Percentiles rank a stretch among this genome's conserved stretches.
phyloP scores from a whole-genome alignment of 2,113 vertebrate genomes.

The Chrysemys picta region DNA sequence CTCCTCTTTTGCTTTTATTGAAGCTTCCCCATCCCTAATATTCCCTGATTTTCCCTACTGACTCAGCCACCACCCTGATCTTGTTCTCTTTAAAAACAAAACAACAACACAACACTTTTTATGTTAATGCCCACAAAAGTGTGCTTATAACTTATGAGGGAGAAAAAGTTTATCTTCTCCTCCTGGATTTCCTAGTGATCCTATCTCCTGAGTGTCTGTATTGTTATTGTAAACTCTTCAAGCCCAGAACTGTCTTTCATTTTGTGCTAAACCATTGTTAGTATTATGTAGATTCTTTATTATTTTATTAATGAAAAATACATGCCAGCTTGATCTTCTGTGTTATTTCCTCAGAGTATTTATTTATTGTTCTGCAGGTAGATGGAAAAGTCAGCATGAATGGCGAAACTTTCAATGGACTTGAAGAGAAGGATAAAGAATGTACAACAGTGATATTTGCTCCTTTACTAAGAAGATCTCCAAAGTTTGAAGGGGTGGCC shows the following conservation, averaged over 20 bases:
- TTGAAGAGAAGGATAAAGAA: conserved; percentile 75
- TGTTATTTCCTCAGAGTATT: not conserved
- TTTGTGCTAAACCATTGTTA: not conserved
- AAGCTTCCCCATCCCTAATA: not conserved
- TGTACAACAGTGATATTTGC: conserved; percentile 20
- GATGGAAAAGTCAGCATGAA: conserved; percentile 88
- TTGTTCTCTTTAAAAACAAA: not conserved
- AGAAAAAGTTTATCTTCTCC: not conserved
- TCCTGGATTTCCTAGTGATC: not conserved
- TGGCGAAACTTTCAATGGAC: conserved; percentile 74
- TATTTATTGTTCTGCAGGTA: conserved; percentile 77
- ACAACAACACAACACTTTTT: not conserved
- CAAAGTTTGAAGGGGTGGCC: conserved; percentile 76
- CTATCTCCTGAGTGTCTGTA: not conserved
- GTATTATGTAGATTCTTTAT: not conserved
- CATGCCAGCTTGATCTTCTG: not conserved
- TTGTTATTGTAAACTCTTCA: not conserved
- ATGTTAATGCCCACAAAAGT: not conserved
- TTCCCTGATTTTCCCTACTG: not conserved
- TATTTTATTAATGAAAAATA: not conserved
- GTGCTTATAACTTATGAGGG: not conserved
- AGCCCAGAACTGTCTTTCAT: not conserved
- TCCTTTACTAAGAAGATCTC: conserved; percentile 73
- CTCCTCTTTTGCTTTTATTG: not conserved
- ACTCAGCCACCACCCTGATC: not conserved